These are phyloP conservation scores for Apis cerana DNA, from an alignment of 1,140 invertebrate genomes.

Conservation along the genomic window DNA sequence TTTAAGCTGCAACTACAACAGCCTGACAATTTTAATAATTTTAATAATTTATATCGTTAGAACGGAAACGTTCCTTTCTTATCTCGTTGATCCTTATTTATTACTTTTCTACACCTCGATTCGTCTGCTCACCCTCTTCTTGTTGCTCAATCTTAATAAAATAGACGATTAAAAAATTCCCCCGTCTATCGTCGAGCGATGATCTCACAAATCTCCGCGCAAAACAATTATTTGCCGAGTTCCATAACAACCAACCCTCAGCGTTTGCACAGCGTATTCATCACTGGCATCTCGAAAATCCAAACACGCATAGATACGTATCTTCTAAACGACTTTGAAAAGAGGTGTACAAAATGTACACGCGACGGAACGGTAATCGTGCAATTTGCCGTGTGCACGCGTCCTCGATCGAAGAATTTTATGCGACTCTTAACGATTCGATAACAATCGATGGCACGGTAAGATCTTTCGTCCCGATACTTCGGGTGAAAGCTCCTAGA, in stretches of 20 bases:
- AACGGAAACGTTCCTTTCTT: no score
- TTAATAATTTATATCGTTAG: no score
- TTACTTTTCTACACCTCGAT: no score
- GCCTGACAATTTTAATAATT: no score
- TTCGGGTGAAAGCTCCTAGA: not conserved
- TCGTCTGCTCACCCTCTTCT: not conserved
- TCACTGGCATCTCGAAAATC: not conserved
- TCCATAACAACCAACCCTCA: not conserved
- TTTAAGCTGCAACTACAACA: no score
- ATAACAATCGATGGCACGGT: conserved; percentile 7
- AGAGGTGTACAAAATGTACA: not conserved
- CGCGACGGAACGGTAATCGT: not conserved
- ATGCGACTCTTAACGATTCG: not conserved
- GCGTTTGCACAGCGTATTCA: conserved; percentile 8
- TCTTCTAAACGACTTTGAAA: not conserved
- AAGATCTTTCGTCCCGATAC: not conserved
- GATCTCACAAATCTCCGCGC: not conserved
- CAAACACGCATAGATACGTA: conserved; percentile 10
- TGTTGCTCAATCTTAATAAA: not conserved
- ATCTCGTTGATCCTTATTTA: no score
- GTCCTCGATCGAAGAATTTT: not conserved
- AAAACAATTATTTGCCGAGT: not conserved
- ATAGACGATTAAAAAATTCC: not conserved
- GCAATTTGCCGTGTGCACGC: not conserved
- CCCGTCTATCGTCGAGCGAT: not conserved